Evolutionary conservation across 2,888 invertebrate species (phyloP).

Genomic region (Leptogaster cylindrica): DNA sequence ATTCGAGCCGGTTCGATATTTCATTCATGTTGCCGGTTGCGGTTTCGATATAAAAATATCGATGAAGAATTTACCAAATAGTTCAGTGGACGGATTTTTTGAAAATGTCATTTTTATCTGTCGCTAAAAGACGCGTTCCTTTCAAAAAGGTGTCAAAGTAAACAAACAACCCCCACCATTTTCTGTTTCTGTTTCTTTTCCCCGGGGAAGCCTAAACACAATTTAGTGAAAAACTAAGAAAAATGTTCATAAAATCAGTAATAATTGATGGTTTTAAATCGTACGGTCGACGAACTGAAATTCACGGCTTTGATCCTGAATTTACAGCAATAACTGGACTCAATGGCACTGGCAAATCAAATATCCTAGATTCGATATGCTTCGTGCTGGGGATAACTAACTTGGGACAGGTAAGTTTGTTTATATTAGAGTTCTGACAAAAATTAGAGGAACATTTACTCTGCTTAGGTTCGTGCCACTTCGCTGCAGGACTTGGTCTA

Average conservation of each 20-base stretch:
- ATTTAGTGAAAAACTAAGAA: no score
- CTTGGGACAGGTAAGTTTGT: slow-evolving; percentile 77
- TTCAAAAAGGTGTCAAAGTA: no score
- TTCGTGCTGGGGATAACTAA: slow-evolving; percentile 96
- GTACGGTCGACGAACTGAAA: slow-evolving; percentile 90
- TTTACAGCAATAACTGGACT: slow-evolving; percentile 99
- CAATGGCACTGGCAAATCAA: slow-evolving; percentile 98
- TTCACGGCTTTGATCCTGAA: slow-evolving; percentile 89
- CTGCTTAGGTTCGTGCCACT: slow-evolving; percentile 80
- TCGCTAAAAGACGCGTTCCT: no score
- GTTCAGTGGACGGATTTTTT: no score
- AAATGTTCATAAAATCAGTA: slow-evolving; percentile 91
- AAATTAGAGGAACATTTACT: background rate
- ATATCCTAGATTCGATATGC: slow-evolving; percentile 96
- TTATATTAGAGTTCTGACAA: background rate
- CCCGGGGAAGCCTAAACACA: no score
- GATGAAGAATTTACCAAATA: no score
- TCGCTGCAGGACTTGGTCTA: slow-evolving; percentile 95
- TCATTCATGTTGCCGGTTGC: no score
- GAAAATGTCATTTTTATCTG: no score
- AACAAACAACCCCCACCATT: no score
- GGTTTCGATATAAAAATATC: no score
- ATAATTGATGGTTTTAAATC: slow-evolving; percentile 98
- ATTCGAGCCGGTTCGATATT: no score
- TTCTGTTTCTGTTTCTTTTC: no score